Evolutionary conservation across 1,140 invertebrate species (phyloP), one percentile per base, ranked within the genome.

Genomic region (Rhagoletis zephyria): DNA sequence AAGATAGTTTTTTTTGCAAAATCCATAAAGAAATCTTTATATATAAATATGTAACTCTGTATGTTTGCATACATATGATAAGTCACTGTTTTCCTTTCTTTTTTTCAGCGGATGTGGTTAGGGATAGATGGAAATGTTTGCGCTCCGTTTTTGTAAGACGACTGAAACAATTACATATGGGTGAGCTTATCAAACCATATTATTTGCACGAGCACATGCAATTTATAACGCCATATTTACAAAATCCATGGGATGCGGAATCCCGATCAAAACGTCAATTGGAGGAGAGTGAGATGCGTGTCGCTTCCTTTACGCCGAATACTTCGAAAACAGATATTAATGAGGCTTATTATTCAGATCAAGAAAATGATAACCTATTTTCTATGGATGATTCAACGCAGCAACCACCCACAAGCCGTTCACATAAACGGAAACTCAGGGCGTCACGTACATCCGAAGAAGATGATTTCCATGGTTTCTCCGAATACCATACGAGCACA

Each of bases 81-180:
- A 30, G 30, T 56, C 5, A 56, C 10, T 1, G 10, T 56, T 7
- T 30, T 56, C 48, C 14, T 81, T 56, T 67, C 4, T 67, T 2
- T 81, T 81, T 81, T 81, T 9, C 48, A 81, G 74, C 48, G 74
- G 51, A 81, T 56, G 74, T 81, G 1, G 74, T 81, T 56, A 81
- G 19, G 19, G 45, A 56, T 9, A 81, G n/a, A 30, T 81, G 45
- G 45, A 81, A 81, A 81, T 16, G 42, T 56, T 7, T 81, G 51
- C 74, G 74, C 1, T 81, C 74, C 0, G 48, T 81, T 56, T 81
- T 81, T n/a, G 51, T 81, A 9, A 56, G 74, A 81, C 51, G 48
- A 56, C 74, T 81, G n/a, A 81, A n/a, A 81, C 16, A 81, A 81
- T 19, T 81, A 48, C 74, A 81, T 30, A 81, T 81, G 74, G 74